Base-by-base conservation (phyloP, 2,113 vertebrate genomes). In the Manacus vitellinus region DNA sequence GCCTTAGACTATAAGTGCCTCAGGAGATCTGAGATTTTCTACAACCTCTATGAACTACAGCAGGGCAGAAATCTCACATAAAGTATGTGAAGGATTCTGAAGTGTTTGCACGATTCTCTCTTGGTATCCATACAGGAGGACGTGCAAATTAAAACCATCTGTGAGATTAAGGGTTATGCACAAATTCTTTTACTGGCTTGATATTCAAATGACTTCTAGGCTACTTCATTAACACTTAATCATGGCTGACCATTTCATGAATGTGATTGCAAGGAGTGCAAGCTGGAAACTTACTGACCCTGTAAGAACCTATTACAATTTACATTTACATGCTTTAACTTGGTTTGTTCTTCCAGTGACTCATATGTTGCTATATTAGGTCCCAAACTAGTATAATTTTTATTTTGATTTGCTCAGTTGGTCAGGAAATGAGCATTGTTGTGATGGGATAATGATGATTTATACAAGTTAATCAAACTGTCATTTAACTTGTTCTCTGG, bases 131-230 rank as follows among this genome's bases (percentile, higher is more conserved):
- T 55, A 74, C 52, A 82, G 85, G 43, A 96, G 33, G 67, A 84
- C 33, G 52, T 44, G 75, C 31, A 95, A 92, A 96, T 96, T 75
- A 88, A 89, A 94, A 61, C 88, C 88, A 94, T 95, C 92, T 95
- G 94, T 92, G 47, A 91, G 72, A 80, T 85, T 81, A 78, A 31
- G 46, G 37, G 61, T 58, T 92, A 49, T 72, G 78, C 14, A 23
- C 24, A 62, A 88, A 62, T 80, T 83, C 27, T 92, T 89, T 95
- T 81, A 46, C 55, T 94, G 39, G 43, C 35, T 55, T 93, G 82
- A 85, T 88, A 70, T 44, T 85, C 35, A 67, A 92, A 35, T 47
- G 68, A 63, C 39, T 92, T 85, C 59, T 84, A 81, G 33, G 35
- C 14, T 93, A 59, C 58, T 82, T 89, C 20, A 37, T 94, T 91